Evolutionary conservation across 2,113 vertebrate species (phyloP).

Genomic region (Pimephales promelas): DNA sequence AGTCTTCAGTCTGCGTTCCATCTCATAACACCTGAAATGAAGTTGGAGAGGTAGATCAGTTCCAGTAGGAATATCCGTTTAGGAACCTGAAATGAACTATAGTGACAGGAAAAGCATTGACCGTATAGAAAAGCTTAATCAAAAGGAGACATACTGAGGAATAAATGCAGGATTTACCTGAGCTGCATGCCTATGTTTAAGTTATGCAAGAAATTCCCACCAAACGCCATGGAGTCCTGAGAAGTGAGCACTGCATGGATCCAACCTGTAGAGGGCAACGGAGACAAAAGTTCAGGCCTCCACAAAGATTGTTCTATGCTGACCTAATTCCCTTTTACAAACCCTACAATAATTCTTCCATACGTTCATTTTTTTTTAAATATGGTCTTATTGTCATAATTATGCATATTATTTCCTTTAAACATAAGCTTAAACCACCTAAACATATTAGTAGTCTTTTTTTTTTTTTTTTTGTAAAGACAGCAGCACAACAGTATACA

Average conservation of each 20-base stretch:
- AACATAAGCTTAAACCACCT: neutral
- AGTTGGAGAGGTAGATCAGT: neutral
- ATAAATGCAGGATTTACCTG: constrained; percentile 77
- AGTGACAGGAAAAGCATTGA: neutral
- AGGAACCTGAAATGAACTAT: neutral
- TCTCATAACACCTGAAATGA: constrained; percentile 91
- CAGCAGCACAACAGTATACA: too few species aligned
- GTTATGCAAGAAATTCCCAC: constrained; percentile 99
- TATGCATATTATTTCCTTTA: neutral
- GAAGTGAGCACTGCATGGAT: constrained; percentile 98
- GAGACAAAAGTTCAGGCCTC: constrained; percentile 31
- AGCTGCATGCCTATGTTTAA: constrained; percentile 99
- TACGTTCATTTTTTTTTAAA: neutral
- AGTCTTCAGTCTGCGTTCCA: constrained; percentile 98
- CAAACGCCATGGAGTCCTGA: constrained; percentile 99
- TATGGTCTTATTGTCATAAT: too few species aligned
- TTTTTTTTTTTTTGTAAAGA: too few species aligned
- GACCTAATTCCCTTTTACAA: neutral
- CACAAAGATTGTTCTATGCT: neutral
- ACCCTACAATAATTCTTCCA: neutral
- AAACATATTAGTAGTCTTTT: neutral
- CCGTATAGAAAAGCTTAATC: neutral
- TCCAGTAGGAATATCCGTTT: neutral
- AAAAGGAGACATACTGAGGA: neutral
- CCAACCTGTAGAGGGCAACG: constrained; percentile 85